Base-by-base conservation (phyloP, 2,888 invertebrate genomes). In the Drosophila greeni region DNA sequence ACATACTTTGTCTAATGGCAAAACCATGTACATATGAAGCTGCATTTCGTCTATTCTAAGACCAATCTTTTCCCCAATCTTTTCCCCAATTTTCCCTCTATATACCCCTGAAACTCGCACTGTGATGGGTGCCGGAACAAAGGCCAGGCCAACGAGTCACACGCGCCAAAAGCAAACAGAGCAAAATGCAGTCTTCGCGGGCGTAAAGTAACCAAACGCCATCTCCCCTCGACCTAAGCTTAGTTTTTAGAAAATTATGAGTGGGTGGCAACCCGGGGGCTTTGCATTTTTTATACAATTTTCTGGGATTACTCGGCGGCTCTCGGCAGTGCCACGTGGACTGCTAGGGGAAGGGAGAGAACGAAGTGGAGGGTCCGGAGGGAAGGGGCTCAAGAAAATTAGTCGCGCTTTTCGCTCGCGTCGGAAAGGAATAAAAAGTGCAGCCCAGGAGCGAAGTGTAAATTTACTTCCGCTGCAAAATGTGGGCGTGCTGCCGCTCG, bases 391-490 rank as follows among this genome's bases (percentile, higher is more conserved):
- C 56, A 73, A 76, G 81, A 79, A 80, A 80, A 80, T 80, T 80
- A 79, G 80, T 82, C 82, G 75, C 75, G 74, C 74, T 76, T 74
- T 76, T 66, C 74, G 68, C 51, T 40, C 48, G 59, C 74, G 77
- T 75, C 77, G 80, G 80, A 79, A 75, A 82, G 77, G 75, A 75
- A 79, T 82, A 82, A 82, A 79, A 81, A 67, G 48, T 66, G 47
- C 37, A 65, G 57, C 26, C 36, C 55, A 49, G 57, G 62, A 66
- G 54, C 74, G 70, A 82, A 82, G 80, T 77, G 82, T 79, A 77
- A 81, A 81, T 81, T 79, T 79, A 81, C 79, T 81, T 81, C 80
- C 80, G 80, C 60, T 68, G 68, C 68, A 66, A 77, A 79, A 69
- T 75, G 74, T 62, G 78, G 75, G 62, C 66, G 58, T 67, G 54